A percentile compares a stretch with the other conserved stretches of the same genome.
phyloP scores from a whole-genome alignment of 2,888 invertebrate genomes.

The Lasius platythorax region DNA sequence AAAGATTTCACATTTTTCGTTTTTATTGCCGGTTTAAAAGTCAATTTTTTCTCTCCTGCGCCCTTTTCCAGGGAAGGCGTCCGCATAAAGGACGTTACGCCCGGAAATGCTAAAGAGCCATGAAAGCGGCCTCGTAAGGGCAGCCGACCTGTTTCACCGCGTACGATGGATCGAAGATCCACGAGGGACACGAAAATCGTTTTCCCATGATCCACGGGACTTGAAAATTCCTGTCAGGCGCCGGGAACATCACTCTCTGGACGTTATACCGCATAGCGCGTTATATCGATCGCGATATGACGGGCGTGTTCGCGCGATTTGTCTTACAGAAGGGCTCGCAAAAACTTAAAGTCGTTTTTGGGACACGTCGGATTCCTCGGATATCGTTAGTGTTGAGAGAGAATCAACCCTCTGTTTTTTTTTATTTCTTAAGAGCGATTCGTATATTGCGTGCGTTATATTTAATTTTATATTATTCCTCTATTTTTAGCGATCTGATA shows the following conservation, averaged over 20 bases:
- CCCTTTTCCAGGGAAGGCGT: slow-evolving; percentile 53
- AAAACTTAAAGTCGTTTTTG: slow-evolving; percentile 49
- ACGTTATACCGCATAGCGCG: slow-evolving; percentile 69
- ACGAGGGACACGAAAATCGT: slow-evolving; percentile 81
- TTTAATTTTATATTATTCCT: slow-evolving; percentile 6
- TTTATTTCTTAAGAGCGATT: not conserved
- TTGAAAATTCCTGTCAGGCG: slow-evolving; percentile 82
- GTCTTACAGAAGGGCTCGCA: slow-evolving; percentile 72
- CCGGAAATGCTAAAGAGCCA: slow-evolving; percentile 74
- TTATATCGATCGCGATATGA: slow-evolving; percentile 69
- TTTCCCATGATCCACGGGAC: slow-evolving; percentile 73
- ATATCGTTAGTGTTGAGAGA: slow-evolving; percentile 23
- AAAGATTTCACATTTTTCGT: slow-evolving; percentile 82
- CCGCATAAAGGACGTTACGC: slow-evolving; percentile 73
- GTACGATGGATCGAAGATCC: slow-evolving; percentile 70
- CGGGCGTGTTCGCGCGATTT: slow-evolving; percentile 80
- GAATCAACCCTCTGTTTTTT: not conserved
- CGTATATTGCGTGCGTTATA: not conserved
- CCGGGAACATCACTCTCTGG: slow-evolving; percentile 78
- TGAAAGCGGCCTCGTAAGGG: slow-evolving; percentile 63
- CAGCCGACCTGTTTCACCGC: slow-evolving; percentile 57
- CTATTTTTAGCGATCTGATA: not conserved
- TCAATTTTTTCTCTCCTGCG: slow-evolving; percentile 78
- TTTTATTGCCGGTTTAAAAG: slow-evolving; percentile 85
- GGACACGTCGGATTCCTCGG: slow-evolving; percentile 14